Base-by-base conservation (phyloP, 2,113 vertebrate genomes). In the Chaenogobius annularis region DNA sequence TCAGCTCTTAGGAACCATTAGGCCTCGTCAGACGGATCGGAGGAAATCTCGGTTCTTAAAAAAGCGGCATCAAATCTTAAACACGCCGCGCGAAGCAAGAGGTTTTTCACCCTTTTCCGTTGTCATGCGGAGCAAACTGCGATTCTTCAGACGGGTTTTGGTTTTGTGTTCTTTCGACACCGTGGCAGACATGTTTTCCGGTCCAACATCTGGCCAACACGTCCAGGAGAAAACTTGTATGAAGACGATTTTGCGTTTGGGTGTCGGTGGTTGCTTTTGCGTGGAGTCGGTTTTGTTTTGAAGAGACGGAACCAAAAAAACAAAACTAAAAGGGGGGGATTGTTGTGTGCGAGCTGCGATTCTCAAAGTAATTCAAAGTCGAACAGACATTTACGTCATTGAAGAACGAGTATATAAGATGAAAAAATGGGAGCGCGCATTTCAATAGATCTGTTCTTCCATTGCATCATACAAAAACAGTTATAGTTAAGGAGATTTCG, bases 1-100 rank as follows among this genome's bases (percentile, higher is more conserved):
- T 48, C 37, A 76, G 85, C 89, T 89, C 84, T 90, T 82, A 87
- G 73, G 75, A 85, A 26, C 79, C 89, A 89, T 91, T 92, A 89
- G 66, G 74, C 71, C 68, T 70, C 70, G 80, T 81, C 73, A 70
- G 75, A 85, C 43, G 85, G 89, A 85, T 85, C 44, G 61, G 73
- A 8, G 86, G 84, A 83, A 81, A 68, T 83, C 80, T 72, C 58
- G 52, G 73, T 73, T 78, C 85, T 92, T 80, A 19, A 66, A 85
- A 78, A 70, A 78, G 50, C 78, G 74, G 35, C 86, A 89, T 93
- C 68, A 90, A 92, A 91, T 90, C 87, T 92, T 92, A 90, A 92
- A 91, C 72, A 87, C 83, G 52, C 71, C 70, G 69, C 70, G 69
- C 47, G 23, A n/a, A 19, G 17, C 31, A 14, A 11, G 11, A 56